Base-by-base conservation (phyloP, 2,888 invertebrate species). In the Ormyrus rosae region DNA sequence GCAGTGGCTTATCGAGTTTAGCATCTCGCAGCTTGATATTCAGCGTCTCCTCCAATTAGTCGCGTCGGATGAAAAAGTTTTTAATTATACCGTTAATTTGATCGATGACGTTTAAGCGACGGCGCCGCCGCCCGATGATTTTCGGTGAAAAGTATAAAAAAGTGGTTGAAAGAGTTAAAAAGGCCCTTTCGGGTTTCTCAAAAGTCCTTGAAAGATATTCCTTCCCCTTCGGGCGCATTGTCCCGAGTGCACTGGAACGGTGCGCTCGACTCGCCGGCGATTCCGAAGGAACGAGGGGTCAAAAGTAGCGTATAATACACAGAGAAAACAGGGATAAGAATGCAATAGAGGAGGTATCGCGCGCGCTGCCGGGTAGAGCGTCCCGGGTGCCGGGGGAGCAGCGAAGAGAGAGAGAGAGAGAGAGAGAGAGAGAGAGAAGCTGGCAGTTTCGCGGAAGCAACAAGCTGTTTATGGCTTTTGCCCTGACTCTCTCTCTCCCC, bases 401-500 rank as follows among this genome's bases (percentile, higher is more conserved):
- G 55, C 53, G 61, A 19, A 61, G 72, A 48, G 68, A 45, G 10
- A 46, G 61, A 60, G 34, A 60, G 60, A n/a, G 65, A n/a, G n/a
- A n/a, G 72, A 48, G 68, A 45, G 10, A 46, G 61, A 65, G 64
- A 55, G 63, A 58, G 65, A 55, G 69, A 48, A 19, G 51, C 61
- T 68, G 56, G 68, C 78, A 68, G 68, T 70, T 67, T 68, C 76
- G 86, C 85, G 85, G 89, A 88, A 89, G 89, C 89, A 89, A 89
- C 89, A 89, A 89, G 89, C 89, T 89, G 89, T 89, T 89, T 89
- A 89, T 89, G 86, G 88, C 87, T 80, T 86, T 85, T 80, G 83
- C 84, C 58, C 19, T 76, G n/a, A 11, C 48, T 58, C 58, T 19
- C 48, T 10, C 73, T 65, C 65, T 65, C 73, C 19, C 56, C 56